phyloP scores from a whole-genome alignment of 2,113 vertebrate species.

The Gavia stellata region DNA sequence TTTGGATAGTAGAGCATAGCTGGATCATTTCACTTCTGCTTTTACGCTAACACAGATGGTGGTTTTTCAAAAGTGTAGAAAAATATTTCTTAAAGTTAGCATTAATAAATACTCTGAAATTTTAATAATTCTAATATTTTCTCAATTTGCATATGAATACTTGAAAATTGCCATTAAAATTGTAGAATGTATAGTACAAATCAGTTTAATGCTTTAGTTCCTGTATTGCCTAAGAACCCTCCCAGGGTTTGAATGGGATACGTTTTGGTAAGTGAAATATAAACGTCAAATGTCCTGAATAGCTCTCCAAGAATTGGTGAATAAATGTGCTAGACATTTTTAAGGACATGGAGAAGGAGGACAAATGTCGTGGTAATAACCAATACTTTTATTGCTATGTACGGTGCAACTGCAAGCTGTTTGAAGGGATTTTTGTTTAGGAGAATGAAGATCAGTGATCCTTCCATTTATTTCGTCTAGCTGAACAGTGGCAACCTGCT shows the following conservation, averaged over 20 bases:
- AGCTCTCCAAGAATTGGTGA: neutral
- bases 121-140: neutral
- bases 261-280: neutral
- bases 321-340: neutral
- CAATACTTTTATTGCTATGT: neutral
- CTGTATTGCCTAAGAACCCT: neutral
- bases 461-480: neutral
- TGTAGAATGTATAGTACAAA: neutral
- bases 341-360: neutral
- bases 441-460: neutral
- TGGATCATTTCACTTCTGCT: neutral
- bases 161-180: neutral
- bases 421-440: neutral
- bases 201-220: neutral
- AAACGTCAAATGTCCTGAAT: neutral
- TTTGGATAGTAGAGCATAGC: neutral
- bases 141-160: neutral
- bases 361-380: neutral
- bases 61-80: neutral
- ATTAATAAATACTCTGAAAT: neutral
- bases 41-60: neutral
- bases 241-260: neutral
- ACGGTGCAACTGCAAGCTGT: neutral
- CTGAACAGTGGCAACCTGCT: neutral
- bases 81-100: neutral